Evolutionary conservation across 1,140 invertebrate species (phyloP).

Genomic region (Cryptotermes secundus): DNA sequence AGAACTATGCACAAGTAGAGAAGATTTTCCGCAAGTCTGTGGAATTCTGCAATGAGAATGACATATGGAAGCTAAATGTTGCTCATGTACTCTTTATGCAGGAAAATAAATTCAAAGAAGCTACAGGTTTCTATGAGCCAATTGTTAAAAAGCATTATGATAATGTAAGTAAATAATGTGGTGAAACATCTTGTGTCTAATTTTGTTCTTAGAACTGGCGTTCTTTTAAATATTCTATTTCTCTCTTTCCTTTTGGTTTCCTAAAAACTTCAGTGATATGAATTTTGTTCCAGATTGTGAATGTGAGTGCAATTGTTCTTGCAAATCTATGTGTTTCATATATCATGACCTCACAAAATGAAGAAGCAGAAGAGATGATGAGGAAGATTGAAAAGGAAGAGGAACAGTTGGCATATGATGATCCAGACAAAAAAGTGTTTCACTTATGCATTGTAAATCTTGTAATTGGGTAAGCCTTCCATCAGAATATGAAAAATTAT

Average conservation of each 20-base stretch:
- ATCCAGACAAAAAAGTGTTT: conserved; percentile 93
- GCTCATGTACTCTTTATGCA: conserved; percentile 99
- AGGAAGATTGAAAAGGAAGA: conserved; percentile 98
- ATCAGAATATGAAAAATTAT: too few species aligned
- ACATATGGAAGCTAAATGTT: conserved; percentile 96
- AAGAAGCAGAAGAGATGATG: conserved; percentile 99
- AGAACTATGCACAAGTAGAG: conserved; percentile 93
- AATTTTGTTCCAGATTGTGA: conserved; percentile 70
- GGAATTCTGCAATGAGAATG: conserved; percentile 97
- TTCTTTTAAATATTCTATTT: not conserved
- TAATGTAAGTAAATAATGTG: conserved; percentile 60
- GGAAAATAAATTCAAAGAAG: conserved; percentile 98
- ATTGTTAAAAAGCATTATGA: conserved; percentile 97
- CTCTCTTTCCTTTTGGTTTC: not conserved
- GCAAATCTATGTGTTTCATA: conserved; percentile 99
- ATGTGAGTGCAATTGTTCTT: conserved; percentile 93
- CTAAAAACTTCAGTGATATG: not conserved
- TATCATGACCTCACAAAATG: conserved; percentile 98
- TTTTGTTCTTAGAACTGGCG: not conserved
- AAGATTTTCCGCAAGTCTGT: conserved; percentile 94
- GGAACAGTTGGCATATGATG: conserved; percentile 87
- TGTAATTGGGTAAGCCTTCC: conserved; percentile 78
- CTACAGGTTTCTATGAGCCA: conserved; percentile 96
- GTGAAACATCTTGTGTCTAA: conserved; percentile 23
- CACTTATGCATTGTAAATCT: conserved; percentile 99